Base-by-base conservation (phyloP, 2,888 invertebrate species). In the Cheilosia vernalis region DNA sequence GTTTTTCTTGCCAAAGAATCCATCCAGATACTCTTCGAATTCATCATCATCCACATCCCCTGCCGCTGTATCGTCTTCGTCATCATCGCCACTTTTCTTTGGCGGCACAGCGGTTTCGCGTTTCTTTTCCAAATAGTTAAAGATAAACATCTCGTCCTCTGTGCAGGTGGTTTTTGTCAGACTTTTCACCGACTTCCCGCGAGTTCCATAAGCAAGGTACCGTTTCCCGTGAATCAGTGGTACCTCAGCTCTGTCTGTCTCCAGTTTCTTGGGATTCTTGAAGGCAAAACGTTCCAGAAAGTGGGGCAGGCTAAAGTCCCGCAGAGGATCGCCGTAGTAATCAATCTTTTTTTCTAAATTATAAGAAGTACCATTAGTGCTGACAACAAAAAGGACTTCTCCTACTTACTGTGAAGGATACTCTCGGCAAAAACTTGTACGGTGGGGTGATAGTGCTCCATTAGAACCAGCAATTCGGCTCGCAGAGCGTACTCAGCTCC, bases 281-380 rank as follows among this genome's bases (percentile, higher is more conserved):
- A 97, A 99, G 10, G 97, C 97, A 91, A 99, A 99, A 53, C 99
- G 94, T 89, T 99, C 99, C 56, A 99, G 93, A 92, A 99, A 99
- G 61, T 97, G 94, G 61, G 97, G 96, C 42, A 98, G 93, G 0
- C 96, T 96, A 91, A 99, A 98, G 92, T 99, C 99, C 89, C 96
- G 95, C 2, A 99, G 92, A 0, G 99, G 98, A 92, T 99, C 98
- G 0, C 99, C 99, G 77, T 95, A 94, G 92, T 99, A 99, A 42
- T 94, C 94, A 67, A 98, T 95, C 69, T 94, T 92, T 92, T 96
- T 93, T 30, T 94, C 96, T 96, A 90, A 13, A 77, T 6, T 6
- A 27, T 27, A 27, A 13, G 13, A 40, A 40, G 19, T 15, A 17
- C 6, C 10, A 17, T 51, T 42, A 42, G 21, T 51, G 10, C 10